These are phyloP conservation scores for Spheniscus humboldti DNA, from an alignment of 2,797 vertebrate species.

Conservation along the genomic window DNA sequence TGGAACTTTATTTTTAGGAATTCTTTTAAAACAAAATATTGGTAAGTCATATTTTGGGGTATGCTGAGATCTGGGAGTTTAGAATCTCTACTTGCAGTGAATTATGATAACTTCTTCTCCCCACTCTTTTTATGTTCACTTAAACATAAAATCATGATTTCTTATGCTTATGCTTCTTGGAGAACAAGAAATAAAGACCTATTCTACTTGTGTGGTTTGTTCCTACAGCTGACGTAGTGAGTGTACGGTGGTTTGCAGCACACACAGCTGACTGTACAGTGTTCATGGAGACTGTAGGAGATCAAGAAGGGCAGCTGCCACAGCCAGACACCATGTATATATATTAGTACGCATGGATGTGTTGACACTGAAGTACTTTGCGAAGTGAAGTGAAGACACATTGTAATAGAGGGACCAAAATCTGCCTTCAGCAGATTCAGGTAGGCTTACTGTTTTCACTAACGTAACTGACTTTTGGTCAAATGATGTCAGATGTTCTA, in stretches of 20 bases:
- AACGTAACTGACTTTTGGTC: not conserved
- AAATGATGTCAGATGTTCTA: not conserved
- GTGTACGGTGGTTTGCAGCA: fast-evolving
- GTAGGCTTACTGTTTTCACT: not conserved
- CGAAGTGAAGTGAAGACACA: not conserved
- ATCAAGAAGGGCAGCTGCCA: not conserved
- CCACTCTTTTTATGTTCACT: not conserved
- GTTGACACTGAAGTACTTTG: not conserved
- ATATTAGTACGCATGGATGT: not conserved
- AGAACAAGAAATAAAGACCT: not conserved
- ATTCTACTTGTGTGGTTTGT: not conserved
- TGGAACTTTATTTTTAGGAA: not conserved
- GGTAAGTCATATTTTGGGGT: not conserved
- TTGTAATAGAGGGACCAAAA: not conserved
- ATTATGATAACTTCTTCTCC: not conserved
- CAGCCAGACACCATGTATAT: fast-evolving
- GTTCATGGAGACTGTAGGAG: not conserved
- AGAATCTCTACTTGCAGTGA: not conserved
- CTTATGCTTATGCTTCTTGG: not conserved
- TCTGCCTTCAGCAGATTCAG: not conserved
- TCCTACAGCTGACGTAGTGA: not conserved
- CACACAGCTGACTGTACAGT: fast-evolving
- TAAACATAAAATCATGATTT: not conserved
- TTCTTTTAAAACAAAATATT: not conserved
- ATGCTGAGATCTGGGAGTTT: not conserved